Evolutionary conservation across 64 coral and sea anemone species (phyloP), one percentile per base, ranked within the genome.

Genomic region (Dendronephthya gigantea): DNA sequence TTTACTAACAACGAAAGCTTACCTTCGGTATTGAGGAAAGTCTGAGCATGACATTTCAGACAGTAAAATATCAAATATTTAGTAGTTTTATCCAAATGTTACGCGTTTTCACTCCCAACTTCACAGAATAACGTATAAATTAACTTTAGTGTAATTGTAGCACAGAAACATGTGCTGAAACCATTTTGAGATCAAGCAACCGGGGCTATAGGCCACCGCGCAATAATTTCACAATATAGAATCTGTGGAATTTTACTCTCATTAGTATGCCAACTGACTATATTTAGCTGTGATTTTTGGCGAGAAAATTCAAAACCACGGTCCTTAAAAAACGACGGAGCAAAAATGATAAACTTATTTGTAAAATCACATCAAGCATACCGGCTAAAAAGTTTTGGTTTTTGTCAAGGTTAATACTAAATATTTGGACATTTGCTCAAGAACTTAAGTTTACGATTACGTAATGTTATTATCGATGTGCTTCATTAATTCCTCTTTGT

Each of bases 381-480:
- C 0, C 28, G 36, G 10, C 17, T 12, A 79, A 79, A 39, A 2
- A 36, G 12, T 13, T 36, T 15, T 17, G 72, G 2, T 79, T 4
- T 36, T 17, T 34, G 19, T 36, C 13, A 79, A 11, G 72, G 29
- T 28, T 17, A 39, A 34, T 0, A 7, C 15, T 19, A 16, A 28
- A 28, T 79, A 34, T 29, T 79, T 36, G 1, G 36, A 35, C 2
- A 36, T 35, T 39, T 79, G 30, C 27, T 36, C 72, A 79, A 36
- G 15, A 16, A 5, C 12, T 79, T 66, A 22, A 30, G 58, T 17
- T n/a, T 66, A n/a, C 30, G 36, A 79, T 79, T 79, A 79, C 72
- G 72, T 79, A 79, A 79, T 79, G 72, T 79, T 79, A 33, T 79
- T 29, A 79, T 79, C 36, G 32, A 33, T 35, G 36, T 19, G 72